Evolutionary conservation across 1,140 invertebrate genomes (phyloP), one percentile per base, ranked within the genome.

Genomic region (Planococcus citri): DNA sequence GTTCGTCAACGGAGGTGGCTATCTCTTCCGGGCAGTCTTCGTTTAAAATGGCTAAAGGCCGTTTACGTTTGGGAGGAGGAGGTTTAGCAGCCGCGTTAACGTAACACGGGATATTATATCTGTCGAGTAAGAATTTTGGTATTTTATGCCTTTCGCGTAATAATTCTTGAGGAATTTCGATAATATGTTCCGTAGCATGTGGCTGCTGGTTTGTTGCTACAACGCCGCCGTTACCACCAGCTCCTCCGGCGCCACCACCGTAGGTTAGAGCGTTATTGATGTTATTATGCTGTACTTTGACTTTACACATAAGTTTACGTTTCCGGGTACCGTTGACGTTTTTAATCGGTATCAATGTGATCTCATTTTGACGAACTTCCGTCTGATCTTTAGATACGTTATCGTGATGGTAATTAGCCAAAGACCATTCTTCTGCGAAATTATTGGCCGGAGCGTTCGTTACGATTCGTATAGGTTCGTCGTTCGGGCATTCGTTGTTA

Each of bases 261-360:
- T 64, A 51, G 2, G 41, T 64, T 25, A 25, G 17, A 3, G 60
- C 21, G 60, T 64, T 64, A 17, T 64, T 27, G 17, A 25, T 64
- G 21, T 58, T 22, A 22, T 22, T 60, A 25, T 27, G 60, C 22
- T 64, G 60, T 4, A 64, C 60, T 21, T 64, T 64, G 10, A 64
- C 25, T 20, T 64, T 64, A 27, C 60, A 64, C 60, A 64, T 64
- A 21, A 64, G 60, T 25, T 64, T 64, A 27, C 60, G 60, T 25
- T 64, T 64, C 10, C 60, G 22, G 1, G 60, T 24, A 22, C 60
- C 60, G 22, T 27, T 64, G 10, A 9, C 22, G 20, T 10, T 24
- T 24, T 27, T 64, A 22, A 64, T 64, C 20, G 60, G 60, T 27
- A 64, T 27, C 22, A 64, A 64, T 6, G 60, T 25, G 17, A 25